Conservation (phyloP, 2,113 vertebrate genomes). For the Orientallactaga bullata region DNA sequence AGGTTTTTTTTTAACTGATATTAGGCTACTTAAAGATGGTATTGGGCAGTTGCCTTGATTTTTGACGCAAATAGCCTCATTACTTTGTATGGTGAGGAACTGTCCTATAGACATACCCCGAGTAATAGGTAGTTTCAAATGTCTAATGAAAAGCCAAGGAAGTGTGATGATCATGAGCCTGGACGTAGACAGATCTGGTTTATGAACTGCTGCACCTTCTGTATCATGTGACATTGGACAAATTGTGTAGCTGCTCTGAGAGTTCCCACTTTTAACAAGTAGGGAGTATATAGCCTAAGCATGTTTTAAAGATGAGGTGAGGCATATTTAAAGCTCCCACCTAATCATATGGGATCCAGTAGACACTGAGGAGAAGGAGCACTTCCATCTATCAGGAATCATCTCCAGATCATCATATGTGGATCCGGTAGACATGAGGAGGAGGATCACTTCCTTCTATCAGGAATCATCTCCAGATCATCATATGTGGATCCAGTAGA, state of each 20-base stretch:
- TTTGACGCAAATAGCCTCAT: not conserved
- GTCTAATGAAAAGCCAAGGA: not conserved
- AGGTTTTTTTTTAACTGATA: constrained; percentile 2
- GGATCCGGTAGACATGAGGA: no score
- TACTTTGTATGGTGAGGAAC: not conserved
- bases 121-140: not conserved
- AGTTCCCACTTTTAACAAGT: constrained; percentile 14
- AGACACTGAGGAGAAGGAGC: no score
- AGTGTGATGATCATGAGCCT: not conserved
- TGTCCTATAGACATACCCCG: not conserved
- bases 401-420: no score
- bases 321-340: not conserved
- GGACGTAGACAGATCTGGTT: not conserved
- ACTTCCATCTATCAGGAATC: no score
- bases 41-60: constrained; percentile 24
- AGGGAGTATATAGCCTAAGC: not conserved
- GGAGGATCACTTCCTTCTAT: no score
- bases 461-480: no score
- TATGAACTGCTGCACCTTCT: not conserved
- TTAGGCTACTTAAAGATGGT: not conserved
- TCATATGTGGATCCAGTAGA: no score
- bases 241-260: not conserved
- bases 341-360: no score
- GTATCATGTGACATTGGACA: not conserved
- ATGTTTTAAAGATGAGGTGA: constrained; percentile 8